Percentiles rank a stretch among this genome's conserved stretches.
These are phyloP conservation scores for Drosophila teissieri DNA, from an alignment of 1,140 invertebrate genomes.

Conservation along the genomic window DNA sequence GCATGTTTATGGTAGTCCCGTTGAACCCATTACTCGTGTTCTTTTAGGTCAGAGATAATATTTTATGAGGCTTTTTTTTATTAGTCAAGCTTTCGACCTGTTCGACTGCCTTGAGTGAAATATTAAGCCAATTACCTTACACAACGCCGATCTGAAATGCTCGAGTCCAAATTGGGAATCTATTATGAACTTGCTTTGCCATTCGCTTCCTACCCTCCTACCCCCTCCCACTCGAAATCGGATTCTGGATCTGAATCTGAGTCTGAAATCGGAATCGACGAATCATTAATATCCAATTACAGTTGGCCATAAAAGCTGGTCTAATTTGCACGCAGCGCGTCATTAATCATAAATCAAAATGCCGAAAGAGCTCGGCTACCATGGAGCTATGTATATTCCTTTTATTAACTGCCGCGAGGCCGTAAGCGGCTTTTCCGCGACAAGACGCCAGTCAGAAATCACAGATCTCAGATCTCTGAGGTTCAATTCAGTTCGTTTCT, in stretches of 20 bases:
- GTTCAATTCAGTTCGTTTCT: slow-evolving; percentile 28
- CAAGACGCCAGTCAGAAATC: slow-evolving; percentile 67
- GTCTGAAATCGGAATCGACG: slow-evolving; percentile 24
- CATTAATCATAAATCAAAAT: slow-evolving; percentile 80
- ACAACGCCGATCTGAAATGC: slow-evolving; percentile 44
- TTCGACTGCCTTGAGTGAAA: slow-evolving; percentile 47
- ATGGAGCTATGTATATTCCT: slow-evolving; percentile 25
- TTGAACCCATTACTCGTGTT: slow-evolving; percentile 29
- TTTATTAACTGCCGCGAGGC: slow-evolving; percentile 59
- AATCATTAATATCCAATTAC: slow-evolving; percentile 80
- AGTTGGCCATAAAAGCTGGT: slow-evolving; percentile 73
- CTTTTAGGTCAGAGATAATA: slow-evolving; percentile 50
- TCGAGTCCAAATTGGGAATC: slow-evolving; percentile 58
- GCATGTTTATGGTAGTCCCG: slow-evolving; percentile 7
- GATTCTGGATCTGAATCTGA: slow-evolving; percentile 30
- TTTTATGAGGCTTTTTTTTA: slow-evolving; percentile 31
- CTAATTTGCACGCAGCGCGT: slow-evolving; percentile 73
- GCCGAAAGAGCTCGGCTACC: slow-evolving; percentile 40
- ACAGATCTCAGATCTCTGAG: slow-evolving; percentile 24
- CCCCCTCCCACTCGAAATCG: slow-evolving; percentile 46
- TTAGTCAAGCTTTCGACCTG: slow-evolving; percentile 47
- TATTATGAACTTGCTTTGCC: slow-evolving; percentile 59
- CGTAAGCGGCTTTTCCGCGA: slow-evolving; percentile 49
- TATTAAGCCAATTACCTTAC: slow-evolving; percentile 63
- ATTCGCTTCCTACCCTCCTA: slow-evolving; percentile 37